Conservation (phyloP, 1,140 invertebrate species). For the Rhopalosiphum padi region DNA sequence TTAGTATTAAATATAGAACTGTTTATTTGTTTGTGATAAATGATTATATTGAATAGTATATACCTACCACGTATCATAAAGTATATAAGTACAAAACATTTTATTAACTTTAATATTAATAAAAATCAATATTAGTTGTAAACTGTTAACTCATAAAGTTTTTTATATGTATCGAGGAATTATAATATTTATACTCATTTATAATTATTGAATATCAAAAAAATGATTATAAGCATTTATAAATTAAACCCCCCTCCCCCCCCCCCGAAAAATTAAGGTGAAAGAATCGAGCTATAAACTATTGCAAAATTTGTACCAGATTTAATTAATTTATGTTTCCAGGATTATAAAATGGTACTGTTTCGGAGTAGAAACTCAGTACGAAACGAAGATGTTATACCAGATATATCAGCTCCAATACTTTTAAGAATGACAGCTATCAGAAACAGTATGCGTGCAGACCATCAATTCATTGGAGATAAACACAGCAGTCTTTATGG, state of each 20-base stretch:
- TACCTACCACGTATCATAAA: not conserved
- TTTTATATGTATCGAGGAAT: not conserved
- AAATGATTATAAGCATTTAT: not conserved
- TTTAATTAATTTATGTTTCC: not conserved
- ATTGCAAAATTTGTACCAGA: not conserved
- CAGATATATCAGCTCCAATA: constrained; percentile 50
- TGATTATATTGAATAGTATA: not conserved
- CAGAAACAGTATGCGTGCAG: constrained; percentile 44
- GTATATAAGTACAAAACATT: not conserved
- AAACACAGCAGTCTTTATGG: constrained; percentile 9
- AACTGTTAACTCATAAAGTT: not conserved
- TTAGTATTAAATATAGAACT: too few relatives aligned
- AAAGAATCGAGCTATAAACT: not conserved
- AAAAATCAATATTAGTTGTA: not conserved
- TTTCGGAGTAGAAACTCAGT: constrained; percentile 23
- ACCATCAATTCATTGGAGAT: not conserved
- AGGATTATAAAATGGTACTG: constrained; percentile 40
- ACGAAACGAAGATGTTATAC: constrained; percentile 53
- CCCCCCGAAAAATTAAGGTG: not conserved
- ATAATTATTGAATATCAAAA: not conserved
- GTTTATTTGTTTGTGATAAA: too few relatives aligned
- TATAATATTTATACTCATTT: not conserved
- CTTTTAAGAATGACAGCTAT: constrained; percentile 52
- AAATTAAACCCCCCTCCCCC: not conserved
- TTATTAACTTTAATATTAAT: not conserved